Conservation (phyloP, 2,113 vertebrate genomes). For the Poeciliopsis occidentalis region DNA sequence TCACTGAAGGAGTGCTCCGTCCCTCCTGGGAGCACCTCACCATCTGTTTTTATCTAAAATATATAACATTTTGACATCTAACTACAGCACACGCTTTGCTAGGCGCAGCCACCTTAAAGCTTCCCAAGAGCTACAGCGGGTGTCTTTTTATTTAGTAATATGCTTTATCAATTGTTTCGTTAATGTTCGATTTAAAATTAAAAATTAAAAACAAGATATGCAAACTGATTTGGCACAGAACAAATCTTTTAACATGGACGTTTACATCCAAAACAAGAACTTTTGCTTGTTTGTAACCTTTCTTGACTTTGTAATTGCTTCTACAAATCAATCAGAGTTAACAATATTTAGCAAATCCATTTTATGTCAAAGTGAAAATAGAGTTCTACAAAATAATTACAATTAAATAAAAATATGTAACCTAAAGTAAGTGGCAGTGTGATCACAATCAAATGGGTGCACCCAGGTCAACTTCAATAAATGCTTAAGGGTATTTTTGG, state of each 20-base stretch:
- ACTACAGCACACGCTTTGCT: constrained; percentile 41
- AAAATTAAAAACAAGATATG: not conserved
- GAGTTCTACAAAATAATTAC: too few relatives aligned
- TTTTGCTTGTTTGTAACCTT: not conserved
- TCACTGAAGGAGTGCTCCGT: constrained; percentile 58
- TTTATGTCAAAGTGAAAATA: too few relatives aligned
- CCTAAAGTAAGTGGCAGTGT: too few relatives aligned
- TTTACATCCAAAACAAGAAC: not conserved
- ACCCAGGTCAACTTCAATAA: too few relatives aligned
- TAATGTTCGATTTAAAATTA: not conserved
- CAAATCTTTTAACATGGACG: not conserved
- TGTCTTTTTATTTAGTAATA: not conserved
- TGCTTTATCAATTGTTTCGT: not conserved
- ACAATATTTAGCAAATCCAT: too few relatives aligned
- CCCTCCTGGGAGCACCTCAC: constrained; percentile 57
- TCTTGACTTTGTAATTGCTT: too few relatives aligned
- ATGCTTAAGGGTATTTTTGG: not conserved
- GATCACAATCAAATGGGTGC: too few relatives aligned
- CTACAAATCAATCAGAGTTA: too few relatives aligned
- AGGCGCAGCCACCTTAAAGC: constrained; percentile 38
- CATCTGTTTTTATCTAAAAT: constrained; percentile 64
- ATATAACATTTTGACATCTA: constrained; percentile 43
- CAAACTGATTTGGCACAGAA: not conserved
- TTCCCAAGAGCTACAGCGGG: not conserved
- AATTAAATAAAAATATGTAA: too few relatives aligned